These are phyloP conservation scores for Nycteola revayana DNA, from an alignment of 2,888 invertebrate species.

Conservation along the genomic window DNA sequence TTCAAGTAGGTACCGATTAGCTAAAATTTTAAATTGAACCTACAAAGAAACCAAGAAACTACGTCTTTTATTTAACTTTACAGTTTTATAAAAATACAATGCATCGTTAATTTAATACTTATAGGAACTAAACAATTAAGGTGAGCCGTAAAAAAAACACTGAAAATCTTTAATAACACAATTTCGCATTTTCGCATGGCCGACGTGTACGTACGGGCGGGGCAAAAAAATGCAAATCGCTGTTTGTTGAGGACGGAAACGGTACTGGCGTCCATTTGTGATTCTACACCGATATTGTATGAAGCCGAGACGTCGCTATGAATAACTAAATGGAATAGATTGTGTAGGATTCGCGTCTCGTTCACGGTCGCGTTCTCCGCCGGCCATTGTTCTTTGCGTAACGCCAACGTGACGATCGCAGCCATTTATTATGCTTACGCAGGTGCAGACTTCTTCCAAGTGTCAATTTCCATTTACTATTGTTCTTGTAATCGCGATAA, in stretches of 20 bases:
- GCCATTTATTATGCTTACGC: conserved; percentile 57
- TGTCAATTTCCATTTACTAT: conserved; percentile 65
- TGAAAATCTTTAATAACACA: conserved; percentile 15
- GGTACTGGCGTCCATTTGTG: conserved; percentile 62
- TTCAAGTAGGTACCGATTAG: no score
- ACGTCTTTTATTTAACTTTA: neutral
- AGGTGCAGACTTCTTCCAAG: conserved; percentile 54
- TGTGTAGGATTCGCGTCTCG: conserved; percentile 56
- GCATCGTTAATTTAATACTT: neutral
- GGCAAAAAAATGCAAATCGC: conserved; percentile 63
- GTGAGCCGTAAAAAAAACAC: conserved; percentile 1
- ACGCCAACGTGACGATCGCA: conserved; percentile 52
- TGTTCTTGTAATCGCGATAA: conserved; percentile 54
- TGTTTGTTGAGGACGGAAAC: conserved; percentile 66
- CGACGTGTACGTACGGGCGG: conserved; percentile 38
- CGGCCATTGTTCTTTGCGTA: conserved; percentile 77
- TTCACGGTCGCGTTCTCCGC: conserved; percentile 70
- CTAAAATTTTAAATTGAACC: no score
- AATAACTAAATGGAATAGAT: conserved; percentile 57
- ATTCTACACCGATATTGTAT: conserved; percentile 64
- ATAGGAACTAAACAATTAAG: neutral
- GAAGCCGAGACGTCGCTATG: conserved; percentile 59
- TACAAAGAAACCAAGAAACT: no score
- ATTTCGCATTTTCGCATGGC: conserved; percentile 38
- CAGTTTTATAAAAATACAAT: no score